Conservation (phyloP, 2,888 invertebrate genomes). For the Chydorus sphaericus region DNA sequence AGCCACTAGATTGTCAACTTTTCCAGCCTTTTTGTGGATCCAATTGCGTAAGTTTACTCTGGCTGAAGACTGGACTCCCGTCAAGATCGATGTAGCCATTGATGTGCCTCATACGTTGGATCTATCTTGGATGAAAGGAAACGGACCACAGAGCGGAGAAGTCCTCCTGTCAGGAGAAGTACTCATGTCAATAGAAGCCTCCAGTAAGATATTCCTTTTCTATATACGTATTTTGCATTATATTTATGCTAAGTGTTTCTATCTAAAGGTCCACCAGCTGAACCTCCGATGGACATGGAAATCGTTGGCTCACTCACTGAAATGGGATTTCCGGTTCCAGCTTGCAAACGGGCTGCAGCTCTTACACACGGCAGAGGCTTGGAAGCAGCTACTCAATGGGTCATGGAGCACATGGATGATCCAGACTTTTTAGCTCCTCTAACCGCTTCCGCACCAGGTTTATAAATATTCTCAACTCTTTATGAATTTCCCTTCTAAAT, state of each 20-base stretch:
- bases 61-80: slow-evolving; percentile 82
- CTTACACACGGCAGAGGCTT: slow-evolving; percentile 71
- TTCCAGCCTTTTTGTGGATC: slow-evolving; percentile 84
- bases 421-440: slow-evolving; percentile 71
- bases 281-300: slow-evolving; percentile 25
- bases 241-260: slow-evolving; percentile 8
- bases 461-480: background rate
- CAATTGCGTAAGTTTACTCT: slow-evolving; percentile 91
- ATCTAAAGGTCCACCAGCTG: background rate
- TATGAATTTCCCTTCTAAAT: background rate
- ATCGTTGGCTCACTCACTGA: slow-evolving; percentile 39
- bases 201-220: too few species aligned
- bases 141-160: slow-evolving; percentile 58
- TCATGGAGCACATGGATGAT: slow-evolving; percentile 91
- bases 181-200: too few species aligned
- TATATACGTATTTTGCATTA: background rate
- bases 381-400: slow-evolving; percentile 80
- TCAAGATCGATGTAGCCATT: slow-evolving; percentile 84
- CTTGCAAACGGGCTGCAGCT: slow-evolving; percentile 75
- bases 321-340: slow-evolving; percentile 83
- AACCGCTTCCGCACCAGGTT: slow-evolving; percentile 26
- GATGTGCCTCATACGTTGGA: slow-evolving; percentile 81
- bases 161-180: slow-evolving; percentile 54
- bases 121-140: slow-evolving; percentile 54
- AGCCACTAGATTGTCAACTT: slow-evolving; percentile 66